Conservation (phyloP, 2,797 vertebrate species). For the Propithecus deckenii region DNA sequence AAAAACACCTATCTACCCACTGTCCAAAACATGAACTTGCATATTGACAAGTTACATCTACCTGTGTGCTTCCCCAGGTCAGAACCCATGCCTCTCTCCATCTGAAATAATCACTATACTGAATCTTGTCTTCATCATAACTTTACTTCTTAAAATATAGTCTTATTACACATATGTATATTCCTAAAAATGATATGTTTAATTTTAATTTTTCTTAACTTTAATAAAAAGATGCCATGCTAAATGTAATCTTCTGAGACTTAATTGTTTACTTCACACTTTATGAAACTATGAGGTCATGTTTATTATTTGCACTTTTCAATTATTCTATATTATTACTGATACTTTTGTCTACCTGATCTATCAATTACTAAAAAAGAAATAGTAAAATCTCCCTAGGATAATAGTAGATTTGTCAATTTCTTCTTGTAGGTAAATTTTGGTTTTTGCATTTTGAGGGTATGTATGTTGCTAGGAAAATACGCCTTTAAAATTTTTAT, state of each 20-base stretch:
- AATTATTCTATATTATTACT: not conserved
- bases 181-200: not conserved
- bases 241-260: not conserved
- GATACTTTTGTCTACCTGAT: not conserved
- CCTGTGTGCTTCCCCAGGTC: not conserved
- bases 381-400: not conserved
- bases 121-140: not conserved
- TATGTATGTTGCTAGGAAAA: not conserved
- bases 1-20: not conserved
- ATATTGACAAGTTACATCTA: not conserved
- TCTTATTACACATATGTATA: not conserved
- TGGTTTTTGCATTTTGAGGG: not conserved
- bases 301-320: not conserved
- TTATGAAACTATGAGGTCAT: not conserved
- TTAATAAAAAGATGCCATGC: not conserved
- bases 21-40: not conserved
- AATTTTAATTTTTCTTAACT: not conserved
- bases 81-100: not conserved
- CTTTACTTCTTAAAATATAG: not conserved
- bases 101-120: not conserved
- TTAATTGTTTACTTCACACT: not conserved
- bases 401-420: not conserved
- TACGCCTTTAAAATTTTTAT: not conserved
- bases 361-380: not conserved
- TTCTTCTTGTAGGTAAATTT: not conserved